Evolutionary conservation across 2,888 invertebrate genomes (phyloP), one percentile per base, ranked within the genome.

Genomic region (Heliconius aoede): DNA sequence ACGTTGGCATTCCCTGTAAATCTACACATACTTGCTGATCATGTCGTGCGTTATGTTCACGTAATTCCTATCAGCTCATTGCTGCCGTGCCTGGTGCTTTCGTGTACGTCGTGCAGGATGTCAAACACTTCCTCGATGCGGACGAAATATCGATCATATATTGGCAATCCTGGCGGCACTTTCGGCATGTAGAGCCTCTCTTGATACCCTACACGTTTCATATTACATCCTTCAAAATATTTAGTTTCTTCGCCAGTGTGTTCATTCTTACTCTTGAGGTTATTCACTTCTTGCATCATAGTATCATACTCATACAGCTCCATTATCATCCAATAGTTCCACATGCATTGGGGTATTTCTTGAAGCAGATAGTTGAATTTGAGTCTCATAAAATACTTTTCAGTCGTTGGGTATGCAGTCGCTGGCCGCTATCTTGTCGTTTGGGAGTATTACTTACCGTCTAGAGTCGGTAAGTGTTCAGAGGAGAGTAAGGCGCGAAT

Each of bases 281-380:
- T 36, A 24, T 65, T 65, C 3, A 65, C 65, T 3, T 24, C 24
- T 18, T 40, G 5, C 65, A 65, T 40, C 4, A 65, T 24, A 13
- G 36, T 7, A 2, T 65, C 78, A 62, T 81, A 79, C 67, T 82
- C 79, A 78, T 79, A 76, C 1, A 80, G 80, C 58, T 73, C 78
- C 74, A 80, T 80, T 58, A 72, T 32, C 51, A 46, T 65, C 24
- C 36, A 24, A 24, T 40, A 36, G 36, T 65, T 65, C 24, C 24
- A 40, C 15, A 15, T 36, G 3, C n/a, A 13, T 15, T 36, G 36
- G 8, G 65, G 24, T 36, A 65, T 40, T 7, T 40, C 65, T 36
- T 65, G 24, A 3, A 65, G 24, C 0, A 26, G 1, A 8, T 40
- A 13, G 3, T 24, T 24, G 7, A 65, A 65, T 24, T 65, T 24